Evolutionary conservation across 2,113 vertebrate species (phyloP).

Genomic region (Alces alces): DNA sequence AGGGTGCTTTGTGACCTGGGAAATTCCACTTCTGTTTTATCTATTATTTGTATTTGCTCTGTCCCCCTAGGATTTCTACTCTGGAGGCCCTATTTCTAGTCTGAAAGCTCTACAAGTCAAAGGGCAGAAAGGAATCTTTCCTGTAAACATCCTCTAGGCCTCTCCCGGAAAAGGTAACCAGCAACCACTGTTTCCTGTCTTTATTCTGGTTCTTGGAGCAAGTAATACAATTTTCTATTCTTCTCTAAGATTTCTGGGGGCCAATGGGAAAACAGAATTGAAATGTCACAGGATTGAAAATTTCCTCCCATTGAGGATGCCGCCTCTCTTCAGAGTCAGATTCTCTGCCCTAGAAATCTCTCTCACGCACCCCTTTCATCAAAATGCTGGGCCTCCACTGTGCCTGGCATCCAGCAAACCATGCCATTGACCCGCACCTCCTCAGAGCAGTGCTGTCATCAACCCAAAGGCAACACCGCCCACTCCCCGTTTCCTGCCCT

Average conservation of each 20-base stretch:
- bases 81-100: slow-evolving; percentile 31
- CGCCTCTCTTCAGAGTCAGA: background rate
- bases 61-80: background rate
- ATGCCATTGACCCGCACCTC: background rate
- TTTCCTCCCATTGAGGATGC: background rate
- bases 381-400: background rate
- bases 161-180: slow-evolving; percentile 60
- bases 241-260: background rate
- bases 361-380: background rate
- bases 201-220: slow-evolving; percentile 49
- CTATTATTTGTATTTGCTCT: background rate
- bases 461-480: background rate
- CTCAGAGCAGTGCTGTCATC: background rate
- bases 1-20: background rate
- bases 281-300: background rate
- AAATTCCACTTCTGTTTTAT: background rate
- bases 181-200: slow-evolving; percentile 53
- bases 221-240: slow-evolving; percentile 43
- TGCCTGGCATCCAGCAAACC: background rate
- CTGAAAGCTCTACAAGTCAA: slow-evolving; percentile 36
- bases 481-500: background rate
- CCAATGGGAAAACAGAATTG: slow-evolving; percentile 1
- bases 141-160: slow-evolving; percentile 65
- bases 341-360: background rate
- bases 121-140: slow-evolving; percentile 61